phyloP scores from a whole-genome alignment of 1,140 invertebrate species.

The Drosophila sechellia region DNA sequence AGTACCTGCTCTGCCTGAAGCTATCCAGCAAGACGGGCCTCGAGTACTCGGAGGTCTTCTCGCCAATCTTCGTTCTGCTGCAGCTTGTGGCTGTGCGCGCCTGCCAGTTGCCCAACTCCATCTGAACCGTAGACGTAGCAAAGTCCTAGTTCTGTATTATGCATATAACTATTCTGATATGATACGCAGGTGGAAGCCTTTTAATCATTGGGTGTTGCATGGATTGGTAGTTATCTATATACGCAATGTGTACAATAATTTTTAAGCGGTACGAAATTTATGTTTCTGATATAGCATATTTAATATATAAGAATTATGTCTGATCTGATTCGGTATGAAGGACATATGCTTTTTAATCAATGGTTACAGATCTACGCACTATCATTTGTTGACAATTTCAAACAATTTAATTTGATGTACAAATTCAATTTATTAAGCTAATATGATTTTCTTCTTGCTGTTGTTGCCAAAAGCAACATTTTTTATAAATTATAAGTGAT shows the following conservation, averaged over 20 bases:
- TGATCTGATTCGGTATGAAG: not conserved
- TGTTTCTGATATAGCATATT: no score
- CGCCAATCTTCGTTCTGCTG: constrained; percentile 95
- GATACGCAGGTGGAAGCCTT: constrained; percentile 3
- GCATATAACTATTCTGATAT: constrained; percentile 13
- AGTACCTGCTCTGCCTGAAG: constrained; percentile 96
- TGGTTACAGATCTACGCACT: no score
- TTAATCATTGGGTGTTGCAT: not conserved
- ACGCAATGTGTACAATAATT: no score
- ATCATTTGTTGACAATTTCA: no score
- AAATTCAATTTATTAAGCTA: not conserved
- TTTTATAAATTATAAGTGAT: no score
- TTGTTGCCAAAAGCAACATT: no score
- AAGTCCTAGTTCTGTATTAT: constrained; percentile 9
- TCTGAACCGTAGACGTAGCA: constrained; percentile 27
- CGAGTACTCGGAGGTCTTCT: constrained; percentile 96
- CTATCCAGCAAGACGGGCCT: constrained; percentile 91
- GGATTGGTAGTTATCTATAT: not conserved
- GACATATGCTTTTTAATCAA: not conserved
- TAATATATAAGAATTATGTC: not conserved
- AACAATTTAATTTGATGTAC: no score
- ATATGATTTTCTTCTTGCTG: not conserved
- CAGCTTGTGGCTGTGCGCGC: constrained; percentile 95
- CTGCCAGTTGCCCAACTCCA: constrained; percentile 90
- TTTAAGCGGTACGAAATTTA: no score